Evolutionary conservation across 2,113 vertebrate species (phyloP).

Genomic region (Paramormyrops kingsleyae): DNA sequence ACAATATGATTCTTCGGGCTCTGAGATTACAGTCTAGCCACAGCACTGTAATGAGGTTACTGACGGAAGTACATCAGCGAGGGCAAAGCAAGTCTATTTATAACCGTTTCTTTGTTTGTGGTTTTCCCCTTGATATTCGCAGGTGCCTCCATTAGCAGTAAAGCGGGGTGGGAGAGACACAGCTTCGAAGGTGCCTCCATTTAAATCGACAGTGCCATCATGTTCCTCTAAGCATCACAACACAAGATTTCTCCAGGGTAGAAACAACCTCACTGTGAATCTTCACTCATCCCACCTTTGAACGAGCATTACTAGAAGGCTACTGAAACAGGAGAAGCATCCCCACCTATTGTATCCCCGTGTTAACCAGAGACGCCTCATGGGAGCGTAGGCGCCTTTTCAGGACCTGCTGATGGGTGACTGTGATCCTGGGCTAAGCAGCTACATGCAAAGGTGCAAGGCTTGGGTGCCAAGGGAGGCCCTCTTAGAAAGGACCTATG

Average conservation of each 20-base stretch:
- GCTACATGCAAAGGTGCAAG: not conserved
- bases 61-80: not conserved
- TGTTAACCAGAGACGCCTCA: not conserved
- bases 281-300: not conserved
- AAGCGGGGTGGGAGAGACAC: not conserved
- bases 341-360: not conserved
- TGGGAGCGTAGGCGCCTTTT: not conserved
- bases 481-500: not conserved
- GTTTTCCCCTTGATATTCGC: not conserved
- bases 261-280: not conserved
- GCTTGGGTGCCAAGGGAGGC: not conserved
- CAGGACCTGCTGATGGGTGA: not conserved
- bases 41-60: not conserved
- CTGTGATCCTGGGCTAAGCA: not conserved
- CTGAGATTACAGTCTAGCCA: not conserved
- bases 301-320: no score
- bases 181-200: not conserved
- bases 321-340: not conserved
- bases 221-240: not conserved
- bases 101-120: conserved; percentile 1
- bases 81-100: not conserved
- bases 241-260: not conserved
- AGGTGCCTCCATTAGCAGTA: not conserved
- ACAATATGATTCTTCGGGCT: not conserved
- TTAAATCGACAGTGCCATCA: not conserved